These are phyloP conservation scores for Geopemphigus sp. DNA, from an alignment of 1,140 invertebrate species.

Conservation along the genomic window DNA sequence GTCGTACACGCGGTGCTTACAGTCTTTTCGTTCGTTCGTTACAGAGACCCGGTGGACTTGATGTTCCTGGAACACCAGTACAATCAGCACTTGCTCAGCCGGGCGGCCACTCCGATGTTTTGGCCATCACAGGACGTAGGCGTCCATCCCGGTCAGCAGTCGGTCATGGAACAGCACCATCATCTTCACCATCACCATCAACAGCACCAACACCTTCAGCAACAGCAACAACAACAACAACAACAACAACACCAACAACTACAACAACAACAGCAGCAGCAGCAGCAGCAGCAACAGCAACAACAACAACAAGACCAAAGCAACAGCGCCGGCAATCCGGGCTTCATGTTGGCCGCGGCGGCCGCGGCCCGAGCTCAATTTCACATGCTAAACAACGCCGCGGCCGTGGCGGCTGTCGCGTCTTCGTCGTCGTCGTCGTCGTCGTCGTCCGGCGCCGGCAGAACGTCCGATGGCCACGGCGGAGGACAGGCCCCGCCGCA, in stretches of 20 bases:
- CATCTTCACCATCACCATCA: neutral
- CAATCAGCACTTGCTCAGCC: slow-evolving; percentile 55
- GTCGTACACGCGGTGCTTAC: too few species aligned
- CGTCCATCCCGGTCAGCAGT: slow-evolving; percentile 22
- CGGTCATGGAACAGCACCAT: slow-evolving; percentile 32
- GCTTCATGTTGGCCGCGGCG: slow-evolving; percentile 44
- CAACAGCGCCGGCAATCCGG: slow-evolving; percentile 4
- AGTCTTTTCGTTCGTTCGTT: slow-evolving; percentile 41
- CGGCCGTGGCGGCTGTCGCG: slow-evolving; percentile 5
- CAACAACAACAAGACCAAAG: neutral
- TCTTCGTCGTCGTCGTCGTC: neutral
- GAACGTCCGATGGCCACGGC: neutral
- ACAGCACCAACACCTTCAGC: neutral
- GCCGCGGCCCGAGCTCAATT: slow-evolving; percentile 28
- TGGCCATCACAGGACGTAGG: slow-evolving; percentile 49
- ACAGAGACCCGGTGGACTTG: slow-evolving; percentile 66
- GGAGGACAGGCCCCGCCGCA: neutral
- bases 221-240: neutral
- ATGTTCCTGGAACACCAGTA: slow-evolving; percentile 67
- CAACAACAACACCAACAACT: neutral
- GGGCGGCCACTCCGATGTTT: slow-evolving; percentile 49
- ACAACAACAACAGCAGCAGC: neutral
- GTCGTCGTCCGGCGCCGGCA: neutral
- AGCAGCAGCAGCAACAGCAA: slow-evolving; percentile 13
- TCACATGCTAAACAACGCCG: slow-evolving; percentile 41